Base-by-base conservation (phyloP, 2,888 invertebrate species). In the Acronicta aceris region DNA sequence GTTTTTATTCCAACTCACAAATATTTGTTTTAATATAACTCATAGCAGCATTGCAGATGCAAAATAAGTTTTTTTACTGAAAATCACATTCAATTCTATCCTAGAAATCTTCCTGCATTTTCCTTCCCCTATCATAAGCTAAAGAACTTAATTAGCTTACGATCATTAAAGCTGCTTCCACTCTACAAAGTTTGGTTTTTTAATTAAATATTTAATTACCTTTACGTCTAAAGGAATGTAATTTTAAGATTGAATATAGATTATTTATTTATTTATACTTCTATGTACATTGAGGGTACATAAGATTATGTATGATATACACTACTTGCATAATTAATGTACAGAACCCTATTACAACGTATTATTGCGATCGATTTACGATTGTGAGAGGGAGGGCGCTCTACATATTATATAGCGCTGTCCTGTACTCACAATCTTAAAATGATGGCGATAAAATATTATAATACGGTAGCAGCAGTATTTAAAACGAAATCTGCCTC, bases 91-190 rank as follows among this genome's bases (percentile, higher is more conserved):
- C 33, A 12, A 62, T 43, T 66, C 21, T 8, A 30, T 15, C 45
- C 30, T 40, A 50, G 38, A 69, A 62, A 43, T 51, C 15, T 17
- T 46, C 33, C 17, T 27, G 15, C 17, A 41, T 48, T 48, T 53
- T 21, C 41, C 48, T 48, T 48, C 45, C 8, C 42, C 16, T 12
- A 25, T 15, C 6, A 38, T 38, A 38, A n/a, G 6, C 1, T n/a
- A 43, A 16, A 21, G 21, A 25, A 33, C 13, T 25, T 59, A 59
- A 71, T 71, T 65, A 59, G 30, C 17, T 25, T 38, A 59, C 55
- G 43, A 57, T 64, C 52, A 42, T 65, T 59, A 59, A 33, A 27
- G 51, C 41, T 43, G n/a, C 33, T 42, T 52, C 25, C 13, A 17
- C 10, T 0, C 38, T 38, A 42, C 50, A 38, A 38, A 3, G 16